Percentiles rank a stretch among this genome's conserved stretches.
These are phyloP conservation scores for Drosophila sp. DNA, from an alignment of 1,140 invertebrate genomes.

Conservation along the genomic window DNA sequence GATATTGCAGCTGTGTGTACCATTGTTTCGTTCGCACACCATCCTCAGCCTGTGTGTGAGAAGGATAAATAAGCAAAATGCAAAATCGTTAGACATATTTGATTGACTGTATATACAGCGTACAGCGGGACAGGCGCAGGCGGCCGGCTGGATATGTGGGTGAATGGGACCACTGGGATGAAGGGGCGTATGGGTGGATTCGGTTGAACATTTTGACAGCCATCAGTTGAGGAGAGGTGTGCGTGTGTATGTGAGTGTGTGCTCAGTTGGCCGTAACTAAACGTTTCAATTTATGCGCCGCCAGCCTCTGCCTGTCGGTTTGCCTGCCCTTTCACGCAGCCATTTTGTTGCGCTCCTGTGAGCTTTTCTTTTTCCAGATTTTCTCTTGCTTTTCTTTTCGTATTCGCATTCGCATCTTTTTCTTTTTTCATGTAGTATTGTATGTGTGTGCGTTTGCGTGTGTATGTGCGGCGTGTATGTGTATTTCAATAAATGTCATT, in stretches of 20 bases:
- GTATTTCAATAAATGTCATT: constrained; percentile 80
- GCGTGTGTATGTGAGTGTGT: constrained; percentile 38
- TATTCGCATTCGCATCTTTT: constrained; percentile 11
- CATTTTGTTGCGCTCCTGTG: constrained; percentile 65
- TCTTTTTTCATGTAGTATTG: constrained; percentile 42
- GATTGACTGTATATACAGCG: constrained; percentile 52
- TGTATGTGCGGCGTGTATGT: constrained; percentile 41
- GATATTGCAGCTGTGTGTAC: constrained; percentile 94
- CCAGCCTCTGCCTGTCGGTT: constrained; percentile 31
- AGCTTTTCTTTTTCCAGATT: constrained; percentile 33
- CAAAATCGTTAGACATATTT: constrained; percentile 53
- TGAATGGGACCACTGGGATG: neutral
- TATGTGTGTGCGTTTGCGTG: neutral
- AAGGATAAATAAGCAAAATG: constrained; percentile 58
- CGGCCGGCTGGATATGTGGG: neutral
- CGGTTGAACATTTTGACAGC: constrained; percentile 47
- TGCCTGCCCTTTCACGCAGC: constrained; percentile 45
- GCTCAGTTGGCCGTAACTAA: constrained; percentile 74
- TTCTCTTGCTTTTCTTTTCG: constrained; percentile 14
- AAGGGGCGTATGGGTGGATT: neutral
- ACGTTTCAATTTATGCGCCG: constrained; percentile 72
- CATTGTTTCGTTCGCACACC: constrained; percentile 92
- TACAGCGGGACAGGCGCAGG: constrained; percentile 10
- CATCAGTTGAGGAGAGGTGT: constrained; percentile 17
- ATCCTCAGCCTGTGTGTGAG: constrained; percentile 93